Evolutionary conservation across 2,888 invertebrate genomes (phyloP), one percentile per base, ranked within the genome.

Genomic region (Hypena proboscidalis): DNA sequence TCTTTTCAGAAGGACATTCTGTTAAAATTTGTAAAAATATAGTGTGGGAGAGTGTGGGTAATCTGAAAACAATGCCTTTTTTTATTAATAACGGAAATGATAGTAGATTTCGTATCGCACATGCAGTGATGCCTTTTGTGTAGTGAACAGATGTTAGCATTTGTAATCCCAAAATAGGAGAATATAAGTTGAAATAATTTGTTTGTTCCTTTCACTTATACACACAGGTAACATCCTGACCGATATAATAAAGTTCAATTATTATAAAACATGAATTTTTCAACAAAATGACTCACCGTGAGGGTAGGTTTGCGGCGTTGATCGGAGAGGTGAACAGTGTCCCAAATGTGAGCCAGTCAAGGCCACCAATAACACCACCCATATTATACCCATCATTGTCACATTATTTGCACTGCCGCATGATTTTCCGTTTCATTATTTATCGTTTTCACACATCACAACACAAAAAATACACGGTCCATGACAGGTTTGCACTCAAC

Each of bases 391-490:
- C 83, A 90, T 87, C 72, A 86, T 90, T 83, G 73, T 82, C 76
- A 83, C 87, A 87, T 87, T 89, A 90, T 90, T 86, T 86, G 77
- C 77, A 86, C 80, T 83, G 74, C 75, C 80, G 78, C 71, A 80
- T 79, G 74, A 89, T 80, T 89, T 86, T 87, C 67, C 80, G 80
- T 86, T 83, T 87, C 87, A 89, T 88, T 88, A 88, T 89, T 85
- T 82, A 81, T 79, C 67, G 77, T 82, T 85, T 82, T 81, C 75
- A 82, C 80, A 85, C 81, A 85, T 83, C 88, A 88, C 80, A 63
- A 63, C 83, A 89, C 79, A 89, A 85, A 83, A 89, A 87, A 86
- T 86, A 85, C 84, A 87, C 86, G 80, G 88, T 90, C 80, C 86
- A 84, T 83, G 86, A 85, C 85, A 83, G 80, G 75, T 79, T 82